Evolutionary conservation across 2,113 vertebrate genomes (phyloP), one percentile per base, ranked within the genome.

Genomic region (Anhinga rufa): DNA sequence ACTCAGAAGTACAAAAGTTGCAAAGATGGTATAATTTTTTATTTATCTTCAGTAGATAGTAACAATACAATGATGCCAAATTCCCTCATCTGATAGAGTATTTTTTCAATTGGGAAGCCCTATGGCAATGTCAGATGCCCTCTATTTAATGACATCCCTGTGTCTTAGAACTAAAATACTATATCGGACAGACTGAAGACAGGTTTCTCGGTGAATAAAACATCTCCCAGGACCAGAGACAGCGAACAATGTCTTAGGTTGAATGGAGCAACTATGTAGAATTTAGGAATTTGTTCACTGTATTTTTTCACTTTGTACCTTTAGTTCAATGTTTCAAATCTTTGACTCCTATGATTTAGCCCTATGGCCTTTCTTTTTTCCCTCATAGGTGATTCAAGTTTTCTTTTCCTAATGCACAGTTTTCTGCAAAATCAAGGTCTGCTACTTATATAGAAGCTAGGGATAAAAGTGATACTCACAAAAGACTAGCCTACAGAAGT

Each of bases 151-250:
- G 93, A 75, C 55, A 90, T 86, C 10, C 19, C 48, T 81, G 18
- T 65, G 69, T 92, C 71, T 95, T 77, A 96, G 76, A 96, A 97
- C 28, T 91, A 76, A 86, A 95, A 94, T 88, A 82, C 51, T 92
- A 74, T 93, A 92, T 91, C 1, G n/a, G 75, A 78, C 66, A 94
- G 69, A 82, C 51, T 86, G 85, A 90, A 96, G 76, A 62, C 28
- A 89, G 44, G 58, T 86, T 96, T 94, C 55, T 55, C 69, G 54
- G 83, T 82, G 81, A 94, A 96, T 85, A 94, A 91, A 95, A 74
- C 57, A 64, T 83, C 52, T 96, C 60, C n/a, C 29, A 75, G 85
- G 55, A 90, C 84, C 62, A 86, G 61, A 86, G 61, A 72, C 57
- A 70, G 26, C 1, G 76, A 96, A 96, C 51, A 92, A 79, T 89